Evolutionary conservation across 2,113 vertebrate species (phyloP).

Genomic region (Rhodinocichla rosea): DNA sequence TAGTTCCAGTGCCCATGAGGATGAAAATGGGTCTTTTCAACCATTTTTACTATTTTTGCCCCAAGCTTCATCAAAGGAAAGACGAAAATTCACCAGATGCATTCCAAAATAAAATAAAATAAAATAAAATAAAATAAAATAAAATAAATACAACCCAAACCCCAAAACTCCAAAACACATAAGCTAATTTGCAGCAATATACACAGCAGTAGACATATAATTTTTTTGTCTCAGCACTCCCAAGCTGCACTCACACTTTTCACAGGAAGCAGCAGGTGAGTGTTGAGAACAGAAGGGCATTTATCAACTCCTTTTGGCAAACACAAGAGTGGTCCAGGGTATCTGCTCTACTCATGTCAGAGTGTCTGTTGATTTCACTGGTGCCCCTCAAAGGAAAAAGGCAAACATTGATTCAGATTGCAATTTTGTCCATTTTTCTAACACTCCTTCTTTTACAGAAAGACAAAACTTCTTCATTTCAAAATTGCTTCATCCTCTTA

Average conservation of each 20-base stretch:
- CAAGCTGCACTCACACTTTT: not conserved
- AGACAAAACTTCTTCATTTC: not conserved
- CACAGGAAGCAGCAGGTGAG: not conserved
- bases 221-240: not conserved
- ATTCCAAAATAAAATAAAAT: not conserved
- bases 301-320: not conserved
- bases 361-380: rapidly evolving
- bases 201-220: rapidly evolving
- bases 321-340: rapidly evolving
- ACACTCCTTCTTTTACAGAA: not conserved
- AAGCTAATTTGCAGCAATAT: rapidly evolving
- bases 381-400: not conserved
- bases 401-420: not conserved
- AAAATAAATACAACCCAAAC: not conserved
- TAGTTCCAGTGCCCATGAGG: too few species aligned
- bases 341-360: rapidly evolving
- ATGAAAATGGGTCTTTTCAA: not conserved
- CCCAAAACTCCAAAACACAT: rapidly evolving
- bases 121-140: not conserved
- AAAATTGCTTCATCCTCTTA: not conserved
- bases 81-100: not conserved
- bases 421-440: not conserved
- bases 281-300: not conserved
- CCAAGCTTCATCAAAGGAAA: not conserved
- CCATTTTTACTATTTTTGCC: not conserved